A percentile compares a stretch with the other conserved stretches of the same genome.
Evolutionary conservation across 2,113 vertebrate species (phyloP).

Genomic region (Diadophis punctatus): DNA sequence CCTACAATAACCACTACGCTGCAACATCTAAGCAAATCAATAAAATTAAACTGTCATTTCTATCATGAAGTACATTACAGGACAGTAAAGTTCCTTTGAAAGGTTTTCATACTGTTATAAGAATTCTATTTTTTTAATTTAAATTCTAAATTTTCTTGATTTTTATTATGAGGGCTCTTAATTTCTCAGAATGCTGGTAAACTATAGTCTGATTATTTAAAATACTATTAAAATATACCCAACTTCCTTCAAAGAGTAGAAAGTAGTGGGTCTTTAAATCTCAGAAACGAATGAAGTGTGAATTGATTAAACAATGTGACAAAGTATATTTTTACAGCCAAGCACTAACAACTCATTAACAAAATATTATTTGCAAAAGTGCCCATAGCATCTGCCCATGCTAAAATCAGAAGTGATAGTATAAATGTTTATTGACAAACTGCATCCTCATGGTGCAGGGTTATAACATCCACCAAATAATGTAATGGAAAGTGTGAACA

Average conservation of each 20-base stretch:
- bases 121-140: neutral
- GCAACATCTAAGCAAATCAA: neutral
- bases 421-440: neutral
- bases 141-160: neutral
- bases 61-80: fast-evolving
- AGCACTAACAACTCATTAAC: neutral
- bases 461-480: neutral
- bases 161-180: neutral
- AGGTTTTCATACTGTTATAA: neutral
- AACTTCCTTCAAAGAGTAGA: constrained; percentile 41
- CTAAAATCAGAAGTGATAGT: neutral
- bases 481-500: too few species aligned
- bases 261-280: constrained; percentile 32
- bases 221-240: constrained; percentile 29
- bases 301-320: constrained; percentile 48
- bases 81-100: neutral
- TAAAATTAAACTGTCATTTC: neutral
- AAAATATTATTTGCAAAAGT: neutral
- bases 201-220: neutral
- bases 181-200: constrained; percentile 10
- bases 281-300: neutral
- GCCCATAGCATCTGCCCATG: neutral
- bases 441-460: neutral
- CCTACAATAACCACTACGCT: fast-evolving
- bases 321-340: constrained; percentile 33